These are phyloP conservation scores for Metopia argyrocephala DNA, from an alignment of 2,888 invertebrate genomes.

Conservation along the genomic window DNA sequence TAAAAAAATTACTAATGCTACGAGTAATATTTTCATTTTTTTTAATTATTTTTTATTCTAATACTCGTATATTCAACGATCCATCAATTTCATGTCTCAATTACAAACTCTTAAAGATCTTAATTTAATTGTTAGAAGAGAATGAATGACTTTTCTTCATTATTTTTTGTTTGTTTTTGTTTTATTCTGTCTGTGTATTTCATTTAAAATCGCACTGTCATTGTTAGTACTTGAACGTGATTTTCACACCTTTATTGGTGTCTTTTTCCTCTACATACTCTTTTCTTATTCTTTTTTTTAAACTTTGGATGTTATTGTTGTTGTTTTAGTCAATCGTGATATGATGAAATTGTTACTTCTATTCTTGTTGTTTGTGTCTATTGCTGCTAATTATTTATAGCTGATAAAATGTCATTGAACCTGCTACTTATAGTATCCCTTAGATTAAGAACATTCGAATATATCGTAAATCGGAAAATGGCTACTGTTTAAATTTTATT, in stretches of 20 bases:
- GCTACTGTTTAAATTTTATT: not conserved
- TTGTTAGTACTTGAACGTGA: conserved; percentile 34
- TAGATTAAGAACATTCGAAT: too few species aligned
- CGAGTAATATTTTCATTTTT: too few species aligned
- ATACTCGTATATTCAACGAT: too few species aligned
- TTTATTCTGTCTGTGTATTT: not conserved
- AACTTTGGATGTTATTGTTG: not conserved
- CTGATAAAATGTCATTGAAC: not conserved
- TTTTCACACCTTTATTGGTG: conserved; percentile 53
- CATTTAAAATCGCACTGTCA: conserved; percentile 41
- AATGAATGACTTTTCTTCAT: not conserved
- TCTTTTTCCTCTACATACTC: conserved; percentile 13
- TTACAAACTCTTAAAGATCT: not conserved
- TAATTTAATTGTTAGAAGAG: not conserved
- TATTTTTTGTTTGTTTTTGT: not conserved
- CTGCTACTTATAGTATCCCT: too few species aligned
- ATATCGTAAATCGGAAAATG: too few species aligned
- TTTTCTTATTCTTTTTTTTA: not conserved
- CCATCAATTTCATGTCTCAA: not conserved
- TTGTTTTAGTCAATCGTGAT: not conserved
- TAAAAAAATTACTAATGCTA: too few species aligned
- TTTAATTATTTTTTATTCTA: too few species aligned
- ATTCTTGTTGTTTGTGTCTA: not conserved
- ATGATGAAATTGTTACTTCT: not conserved
- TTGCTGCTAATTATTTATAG: not conserved